Evolutionary conservation across 2,797 vertebrate species (phyloP).

Genomic region (Clamator glandarius): DNA sequence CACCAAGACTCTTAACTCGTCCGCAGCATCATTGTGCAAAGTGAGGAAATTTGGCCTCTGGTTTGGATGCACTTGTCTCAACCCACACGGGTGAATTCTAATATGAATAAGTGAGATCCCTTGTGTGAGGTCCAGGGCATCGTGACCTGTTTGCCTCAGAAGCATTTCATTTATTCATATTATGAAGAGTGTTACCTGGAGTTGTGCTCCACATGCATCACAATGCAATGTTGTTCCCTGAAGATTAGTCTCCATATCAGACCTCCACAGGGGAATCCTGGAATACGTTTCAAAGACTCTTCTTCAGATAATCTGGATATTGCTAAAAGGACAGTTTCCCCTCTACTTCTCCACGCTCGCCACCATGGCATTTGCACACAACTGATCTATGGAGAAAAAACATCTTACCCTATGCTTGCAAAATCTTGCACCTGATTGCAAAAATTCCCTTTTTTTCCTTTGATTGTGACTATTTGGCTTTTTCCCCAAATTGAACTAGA

Average conservation of each 20-base stretch:
- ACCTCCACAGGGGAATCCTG: neutral
- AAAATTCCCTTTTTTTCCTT: neutral
- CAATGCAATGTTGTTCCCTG: fast-evolving
- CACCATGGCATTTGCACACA: neutral
- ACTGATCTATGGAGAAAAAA: neutral
- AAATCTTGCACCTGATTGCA: neutral
- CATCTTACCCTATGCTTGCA: neutral
- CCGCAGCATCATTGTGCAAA: neutral
- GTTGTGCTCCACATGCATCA: neutral
- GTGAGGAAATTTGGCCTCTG: neutral
- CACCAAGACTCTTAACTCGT: neutral
- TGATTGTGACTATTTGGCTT: neutral
- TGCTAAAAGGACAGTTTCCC: neutral
- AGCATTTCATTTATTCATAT: neutral
- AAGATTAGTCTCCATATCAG: neutral
- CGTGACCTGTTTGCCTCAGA: neutral
- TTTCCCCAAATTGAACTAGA: neutral
- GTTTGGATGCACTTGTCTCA: neutral
- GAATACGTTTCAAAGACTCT: neutral
- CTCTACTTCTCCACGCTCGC: neutral
- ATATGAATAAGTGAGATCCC: neutral
- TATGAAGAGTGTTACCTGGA: neutral
- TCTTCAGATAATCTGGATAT: neutral
- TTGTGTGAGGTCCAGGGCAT: neutral
- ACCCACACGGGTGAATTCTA: neutral